Conservation (phyloP, 2,113 vertebrate species). For the Erythrocercus mccallii region DNA sequence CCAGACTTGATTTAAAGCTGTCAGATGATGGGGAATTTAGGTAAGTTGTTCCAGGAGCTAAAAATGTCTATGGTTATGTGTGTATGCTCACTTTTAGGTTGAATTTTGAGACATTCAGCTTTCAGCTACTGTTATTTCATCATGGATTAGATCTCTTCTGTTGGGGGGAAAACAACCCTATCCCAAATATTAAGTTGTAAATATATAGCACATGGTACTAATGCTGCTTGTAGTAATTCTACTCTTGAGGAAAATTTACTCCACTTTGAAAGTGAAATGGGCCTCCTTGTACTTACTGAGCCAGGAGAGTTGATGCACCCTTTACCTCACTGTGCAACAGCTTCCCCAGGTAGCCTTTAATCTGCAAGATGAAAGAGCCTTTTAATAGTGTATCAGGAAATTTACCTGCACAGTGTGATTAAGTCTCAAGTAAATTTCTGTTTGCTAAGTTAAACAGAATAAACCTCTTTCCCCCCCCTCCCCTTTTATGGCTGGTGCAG, state of each 20-base stretch:
- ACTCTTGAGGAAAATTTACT: background rate
- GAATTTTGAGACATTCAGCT: background rate
- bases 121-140: background rate
- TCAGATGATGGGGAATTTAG: conserved; percentile 27
- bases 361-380: conserved; percentile 48
- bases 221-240: background rate
- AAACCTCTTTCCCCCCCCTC: background rate
- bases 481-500: background rate
- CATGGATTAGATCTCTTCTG: background rate
- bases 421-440: conserved; percentile 23
- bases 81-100: background rate
- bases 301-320: background rate
- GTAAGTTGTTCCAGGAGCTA: conserved; percentile 28
- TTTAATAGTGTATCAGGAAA: conserved; percentile 11
- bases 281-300: background rate
- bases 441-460: conserved; percentile 7
- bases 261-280: conserved; percentile 11
- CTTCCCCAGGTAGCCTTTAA: conserved; percentile 45
- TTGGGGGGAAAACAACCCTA: background rate
- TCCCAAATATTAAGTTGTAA: background rate
- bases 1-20: conserved; percentile 48
- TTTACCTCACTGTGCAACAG: background rate
- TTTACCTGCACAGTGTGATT: conserved; percentile 6
- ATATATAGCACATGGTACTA: background rate
- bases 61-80: background rate